Evolutionary conservation across 2,797 vertebrate species (phyloP), one percentile per base, ranked within the genome.

Genomic region (Alcedo quadribrachys): DNA sequence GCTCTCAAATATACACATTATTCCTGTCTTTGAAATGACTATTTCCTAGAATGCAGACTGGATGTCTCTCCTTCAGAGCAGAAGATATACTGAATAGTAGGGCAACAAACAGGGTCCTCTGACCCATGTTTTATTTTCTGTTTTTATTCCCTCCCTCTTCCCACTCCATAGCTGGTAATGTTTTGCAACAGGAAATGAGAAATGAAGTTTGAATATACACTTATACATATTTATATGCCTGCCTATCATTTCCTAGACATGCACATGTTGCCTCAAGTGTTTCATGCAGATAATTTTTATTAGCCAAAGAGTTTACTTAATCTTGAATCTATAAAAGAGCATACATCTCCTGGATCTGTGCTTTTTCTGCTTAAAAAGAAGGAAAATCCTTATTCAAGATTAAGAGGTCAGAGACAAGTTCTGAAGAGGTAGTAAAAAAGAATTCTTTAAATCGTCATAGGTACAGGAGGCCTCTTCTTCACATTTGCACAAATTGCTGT

Each of bases 181-280:
- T 16, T 92, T 20, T 76, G 48, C 53, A 80, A 88, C 77, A 94
- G 74, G 89, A 92, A 92, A 93, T 77, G 78, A 90, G 81, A 90
- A 91, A 81, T 58, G 33, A 89, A 87, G 43, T 68, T 50, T 92
- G 67, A 88, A 58, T 88, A 83, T 37, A 75, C 15, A 55, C 30
- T 90, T 63, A 62, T 6, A 28, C 32, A 69, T 91, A 86, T 83
- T 92, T 92, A 95, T 84, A 50, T 57, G n/a, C 40, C 35, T 91
- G 67, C 20, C 60, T 24, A 32, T 86, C 1, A 3, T 96, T 93
- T 95, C 83, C 89, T 58, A 77, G 37, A 60, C 24, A 74, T 30
- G 46, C 74, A 82, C 17, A 70, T 83, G 43, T 89, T 93, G 60
- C 35, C 77, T 69, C 19, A 74, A 86, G n/a, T 70, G 48, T 57